A percentile compares a stretch with the other conserved stretches of the same genome.
phyloP scores from a whole-genome alignment of 2,888 invertebrate genomes.

The Silvanus unidentatus region DNA sequence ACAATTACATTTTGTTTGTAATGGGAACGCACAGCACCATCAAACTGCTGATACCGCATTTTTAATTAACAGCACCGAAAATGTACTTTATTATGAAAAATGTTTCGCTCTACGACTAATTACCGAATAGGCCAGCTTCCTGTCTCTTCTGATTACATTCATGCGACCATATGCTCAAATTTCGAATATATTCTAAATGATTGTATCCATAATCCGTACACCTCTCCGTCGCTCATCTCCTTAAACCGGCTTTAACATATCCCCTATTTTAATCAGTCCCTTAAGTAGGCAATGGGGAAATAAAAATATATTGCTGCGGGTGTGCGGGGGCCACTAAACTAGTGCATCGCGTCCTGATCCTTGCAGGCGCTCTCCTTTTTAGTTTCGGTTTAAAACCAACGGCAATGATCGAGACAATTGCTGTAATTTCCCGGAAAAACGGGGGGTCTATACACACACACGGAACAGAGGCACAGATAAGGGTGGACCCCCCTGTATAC shows the following conservation, averaged over 20 bases:
- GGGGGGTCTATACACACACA: constrained; percentile 16
- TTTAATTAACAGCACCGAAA: too few species aligned
- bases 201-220: background rate
- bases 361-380: constrained; percentile 11
- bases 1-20: too few species aligned
- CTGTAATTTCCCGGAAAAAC: constrained; percentile 40
- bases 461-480: constrained; percentile 15
- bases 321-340: constrained; percentile 18
- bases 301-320: constrained; percentile 45
- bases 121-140: too few species aligned
- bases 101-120: too few species aligned
- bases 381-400: constrained; percentile 38
- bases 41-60: too few species aligned
- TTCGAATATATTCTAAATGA: background rate
- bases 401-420: constrained; percentile 46
- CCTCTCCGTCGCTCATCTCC: constrained; percentile 3
- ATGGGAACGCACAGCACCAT: too few species aligned
- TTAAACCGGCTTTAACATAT: constrained; percentile 37
- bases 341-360: constrained; percentile 10
- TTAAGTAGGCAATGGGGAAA: constrained; percentile 48
- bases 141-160: too few species aligned
- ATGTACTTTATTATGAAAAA: too few species aligned
- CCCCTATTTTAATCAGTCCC: constrained; percentile 47
- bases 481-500: constrained; percentile 32
- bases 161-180: too few species aligned